Evolutionary conservation across 2,888 invertebrate genomes (phyloP).

Genomic region (Stomorhina lunata): DNA sequence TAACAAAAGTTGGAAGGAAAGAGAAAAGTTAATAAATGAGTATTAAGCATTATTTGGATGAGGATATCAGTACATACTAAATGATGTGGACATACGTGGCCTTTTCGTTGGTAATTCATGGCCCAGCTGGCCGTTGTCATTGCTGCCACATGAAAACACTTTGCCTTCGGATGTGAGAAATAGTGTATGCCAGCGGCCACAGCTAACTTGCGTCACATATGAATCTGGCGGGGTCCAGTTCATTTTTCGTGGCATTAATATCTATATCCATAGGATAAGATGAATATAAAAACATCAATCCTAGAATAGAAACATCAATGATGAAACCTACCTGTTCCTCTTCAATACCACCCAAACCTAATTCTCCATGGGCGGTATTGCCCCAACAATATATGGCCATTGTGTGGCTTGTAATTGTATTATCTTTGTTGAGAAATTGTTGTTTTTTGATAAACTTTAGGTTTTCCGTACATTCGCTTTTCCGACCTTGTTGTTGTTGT

Average conservation of each 20-base stretch:
- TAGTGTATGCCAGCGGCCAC: constrained; percentile 91
- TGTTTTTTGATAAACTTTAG: constrained; percentile 6
- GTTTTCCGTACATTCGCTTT: constrained; percentile 50
- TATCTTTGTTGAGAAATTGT: not conserved
- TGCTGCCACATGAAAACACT: constrained; percentile 94
- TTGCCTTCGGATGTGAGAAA: constrained; percentile 88
- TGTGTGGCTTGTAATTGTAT: not conserved
- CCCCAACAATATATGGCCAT: constrained; percentile 88
- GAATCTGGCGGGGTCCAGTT: constrained; percentile 83
- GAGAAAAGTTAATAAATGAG: constrained; percentile 32
- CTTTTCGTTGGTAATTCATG: constrained; percentile 84
- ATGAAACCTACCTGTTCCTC: constrained; percentile 82
- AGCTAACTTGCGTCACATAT: constrained; percentile 83
- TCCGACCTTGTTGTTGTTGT: constrained; percentile 19
- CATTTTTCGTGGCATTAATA: constrained; percentile 83
- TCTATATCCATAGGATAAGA: too few species aligned
- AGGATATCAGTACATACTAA: constrained; percentile 81
- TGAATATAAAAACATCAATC: too few species aligned
- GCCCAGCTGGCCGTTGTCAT: constrained; percentile 95
- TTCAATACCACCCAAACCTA: constrained; percentile 89
- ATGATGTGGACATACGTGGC: constrained; percentile 84
- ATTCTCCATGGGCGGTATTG: constrained; percentile 87
- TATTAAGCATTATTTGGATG: constrained; percentile 44
- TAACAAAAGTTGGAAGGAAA: constrained; percentile 6
- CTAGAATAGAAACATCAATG: not conserved